These are phyloP conservation scores for Helogale parvula DNA, from an alignment of 2,113 vertebrate species.

Conservation along the genomic window DNA sequence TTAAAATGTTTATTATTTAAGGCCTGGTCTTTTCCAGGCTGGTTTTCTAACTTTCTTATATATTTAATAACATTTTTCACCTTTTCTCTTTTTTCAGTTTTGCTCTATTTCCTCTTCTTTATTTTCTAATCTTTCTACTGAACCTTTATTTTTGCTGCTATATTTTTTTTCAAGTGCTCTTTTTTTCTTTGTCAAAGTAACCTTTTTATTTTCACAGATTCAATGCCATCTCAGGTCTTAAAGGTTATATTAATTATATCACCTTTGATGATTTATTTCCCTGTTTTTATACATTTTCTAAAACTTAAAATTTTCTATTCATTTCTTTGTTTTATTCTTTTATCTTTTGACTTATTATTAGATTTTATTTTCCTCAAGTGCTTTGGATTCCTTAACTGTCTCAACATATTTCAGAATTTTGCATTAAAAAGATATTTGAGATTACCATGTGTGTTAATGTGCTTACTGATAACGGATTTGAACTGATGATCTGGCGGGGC, in stretches of 20 bases:
- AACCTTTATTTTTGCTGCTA: not conserved
- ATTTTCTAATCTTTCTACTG: not conserved
- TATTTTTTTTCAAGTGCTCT: not conserved
- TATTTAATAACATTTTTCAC: not conserved
- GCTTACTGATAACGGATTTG: not conserved
- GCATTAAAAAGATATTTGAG: not conserved
- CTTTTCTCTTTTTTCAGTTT: not conserved
- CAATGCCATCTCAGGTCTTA: not conserved
- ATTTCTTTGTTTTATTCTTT: not conserved
- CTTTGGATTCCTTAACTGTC: not conserved
- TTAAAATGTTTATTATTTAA: not conserved
- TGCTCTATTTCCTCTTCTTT: not conserved
- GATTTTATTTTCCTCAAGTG: not conserved
- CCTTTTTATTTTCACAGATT: not conserved
- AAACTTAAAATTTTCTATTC: not conserved
- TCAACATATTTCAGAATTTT: not conserved
- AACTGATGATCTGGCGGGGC: not conserved
- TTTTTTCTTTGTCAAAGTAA: not conserved
- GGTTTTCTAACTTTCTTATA: not conserved
- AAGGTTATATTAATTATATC: not conserved
- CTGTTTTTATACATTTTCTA: not conserved
- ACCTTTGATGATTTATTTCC: not conserved
- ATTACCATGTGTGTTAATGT: not conserved
- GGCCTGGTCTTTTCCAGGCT: not conserved
- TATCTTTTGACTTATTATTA: not conserved